These are phyloP conservation scores for Phalanger gymnotis DNA, from an alignment of 2,797 vertebrate species.

Conservation along the genomic window DNA sequence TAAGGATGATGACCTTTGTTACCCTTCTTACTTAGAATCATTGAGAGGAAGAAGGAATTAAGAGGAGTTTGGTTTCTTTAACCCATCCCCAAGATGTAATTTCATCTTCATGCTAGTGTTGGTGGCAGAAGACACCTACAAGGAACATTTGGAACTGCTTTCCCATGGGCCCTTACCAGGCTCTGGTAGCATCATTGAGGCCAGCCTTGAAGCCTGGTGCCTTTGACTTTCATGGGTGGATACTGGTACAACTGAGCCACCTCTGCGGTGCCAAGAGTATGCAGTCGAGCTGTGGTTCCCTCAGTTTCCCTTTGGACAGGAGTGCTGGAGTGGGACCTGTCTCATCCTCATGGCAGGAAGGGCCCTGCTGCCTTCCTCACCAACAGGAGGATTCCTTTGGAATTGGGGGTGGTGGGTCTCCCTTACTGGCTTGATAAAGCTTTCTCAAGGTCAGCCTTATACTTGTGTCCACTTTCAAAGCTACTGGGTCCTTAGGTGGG, in stretches of 20 bases:
- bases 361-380: background rate
- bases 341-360: background rate
- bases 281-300: background rate
- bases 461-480: background rate
- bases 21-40: background rate
- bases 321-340: background rate
- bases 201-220: too few species aligned
- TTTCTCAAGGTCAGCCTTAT: background rate
- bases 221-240: too few species aligned
- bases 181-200: background rate
- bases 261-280: background rate
- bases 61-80: background rate
- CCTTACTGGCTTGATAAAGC: too few species aligned
- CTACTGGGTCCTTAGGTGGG: too few species aligned
- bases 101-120: background rate
- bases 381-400: too few species aligned
- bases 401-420: too few species aligned
- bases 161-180: background rate
- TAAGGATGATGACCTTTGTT: background rate
- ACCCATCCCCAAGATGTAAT: too few species aligned
- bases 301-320: background rate
- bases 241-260: too few species aligned
- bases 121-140: background rate
- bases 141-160: background rate
- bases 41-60: background rate